Evolutionary conservation across 2,888 invertebrate genomes (phyloP).

Genomic region (Auanema sp.): DNA sequence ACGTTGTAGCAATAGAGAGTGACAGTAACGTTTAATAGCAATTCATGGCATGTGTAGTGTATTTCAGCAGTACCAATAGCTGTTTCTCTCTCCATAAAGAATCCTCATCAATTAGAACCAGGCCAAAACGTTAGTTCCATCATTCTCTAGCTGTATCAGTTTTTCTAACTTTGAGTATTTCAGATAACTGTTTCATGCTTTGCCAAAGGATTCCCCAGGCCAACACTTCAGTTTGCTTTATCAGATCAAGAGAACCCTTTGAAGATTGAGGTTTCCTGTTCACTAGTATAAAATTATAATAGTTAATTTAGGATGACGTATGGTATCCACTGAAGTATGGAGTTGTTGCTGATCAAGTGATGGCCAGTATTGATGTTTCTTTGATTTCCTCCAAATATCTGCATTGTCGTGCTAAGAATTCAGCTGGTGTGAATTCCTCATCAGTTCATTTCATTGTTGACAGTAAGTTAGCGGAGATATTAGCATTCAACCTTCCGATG

Average conservation of each 20-base stretch:
- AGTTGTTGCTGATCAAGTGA: constrained; percentile 5
- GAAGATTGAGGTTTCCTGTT: constrained; percentile 2
- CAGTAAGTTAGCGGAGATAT: constrained; percentile 22
- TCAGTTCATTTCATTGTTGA: constrained; percentile 33
- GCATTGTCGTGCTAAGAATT: constrained; percentile 40
- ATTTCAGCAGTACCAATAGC: constrained; percentile 10
- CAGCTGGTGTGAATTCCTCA: constrained; percentile 33
- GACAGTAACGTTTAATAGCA: constrained; percentile 25
- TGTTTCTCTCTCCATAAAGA: constrained; percentile 2
- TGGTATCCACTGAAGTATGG: constrained; percentile 25
- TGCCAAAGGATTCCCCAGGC: constrained; percentile 36
- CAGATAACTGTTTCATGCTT: constrained; percentile 31
- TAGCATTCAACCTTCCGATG: constrained; percentile 1
- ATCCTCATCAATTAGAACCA: constrained; percentile 8
- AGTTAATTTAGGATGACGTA: constrained; percentile 26
- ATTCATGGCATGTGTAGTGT: too few species aligned
- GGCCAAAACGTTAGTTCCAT: constrained; percentile 10
- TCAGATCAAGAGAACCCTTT: constrained; percentile 7
- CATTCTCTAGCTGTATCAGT: not conserved
- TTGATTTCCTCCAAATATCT: constrained; percentile 32
- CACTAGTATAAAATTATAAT: not conserved
- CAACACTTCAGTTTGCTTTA: constrained; percentile 17
- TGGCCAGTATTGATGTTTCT: constrained; percentile 10
- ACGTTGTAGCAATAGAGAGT: constrained; percentile 40
- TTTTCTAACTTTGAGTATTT: not conserved